These are phyloP conservation scores for Pangasius macronema DNA, from an alignment of 2,797 vertebrate genomes.

Conservation along the genomic window DNA sequence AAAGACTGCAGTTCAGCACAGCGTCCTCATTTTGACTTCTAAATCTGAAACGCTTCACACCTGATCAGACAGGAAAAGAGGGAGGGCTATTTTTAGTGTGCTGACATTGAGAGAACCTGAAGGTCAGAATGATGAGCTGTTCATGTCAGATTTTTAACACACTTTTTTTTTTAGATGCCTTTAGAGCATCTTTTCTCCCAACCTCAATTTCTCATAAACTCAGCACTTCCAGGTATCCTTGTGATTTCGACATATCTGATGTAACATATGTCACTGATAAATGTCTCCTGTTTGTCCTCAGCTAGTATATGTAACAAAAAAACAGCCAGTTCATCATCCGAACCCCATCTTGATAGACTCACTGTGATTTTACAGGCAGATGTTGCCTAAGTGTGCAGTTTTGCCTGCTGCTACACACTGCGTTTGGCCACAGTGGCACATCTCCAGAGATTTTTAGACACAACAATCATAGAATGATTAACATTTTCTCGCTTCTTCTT, in stretches of 20 bases:
- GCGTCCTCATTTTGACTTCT: not conserved
- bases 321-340: not conserved
- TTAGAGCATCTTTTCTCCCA: not conserved
- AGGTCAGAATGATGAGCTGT: not conserved
- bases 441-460: not conserved
- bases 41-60: not conserved
- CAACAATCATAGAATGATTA: not conserved
- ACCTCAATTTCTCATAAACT: not conserved
- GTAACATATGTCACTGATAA: not conserved
- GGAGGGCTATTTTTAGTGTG: not conserved
- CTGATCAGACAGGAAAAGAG: not conserved
- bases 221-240: slow-evolving; percentile 2
- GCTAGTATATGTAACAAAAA: not conserved
- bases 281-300: not conserved
- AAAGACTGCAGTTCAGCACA: not conserved
- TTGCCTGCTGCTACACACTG: not conserved
- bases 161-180: not conserved
- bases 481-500: not conserved
- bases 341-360: not conserved
- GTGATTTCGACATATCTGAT: not conserved
- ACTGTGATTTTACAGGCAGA: not conserved
- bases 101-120: slow-evolving; percentile 1
- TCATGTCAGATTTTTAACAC: not conserved
- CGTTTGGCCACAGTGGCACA: not conserved
- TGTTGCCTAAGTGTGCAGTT: not conserved